A percentile compares a stretch with the other conserved stretches of the same genome.
Conservation (phyloP, 2,888 invertebrate genomes). For the Mystacides longicornis region DNA sequence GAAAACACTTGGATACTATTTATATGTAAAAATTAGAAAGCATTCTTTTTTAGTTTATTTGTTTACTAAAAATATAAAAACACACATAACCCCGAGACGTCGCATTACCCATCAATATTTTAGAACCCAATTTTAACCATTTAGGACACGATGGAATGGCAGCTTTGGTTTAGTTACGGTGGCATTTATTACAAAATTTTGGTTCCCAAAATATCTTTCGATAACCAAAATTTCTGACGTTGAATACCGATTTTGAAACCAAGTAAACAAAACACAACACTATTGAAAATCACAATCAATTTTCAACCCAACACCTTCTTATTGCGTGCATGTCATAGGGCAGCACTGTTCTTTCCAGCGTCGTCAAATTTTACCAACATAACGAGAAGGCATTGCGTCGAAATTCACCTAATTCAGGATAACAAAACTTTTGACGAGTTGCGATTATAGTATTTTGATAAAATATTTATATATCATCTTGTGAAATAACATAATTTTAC, state of each 20-base stretch:
- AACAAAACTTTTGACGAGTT: background rate
- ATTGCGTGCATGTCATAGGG: constrained; percentile 13
- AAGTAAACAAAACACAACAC: too few species aligned
- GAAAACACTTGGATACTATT: background rate
- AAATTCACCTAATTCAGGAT: background rate
- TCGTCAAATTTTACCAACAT: constrained; percentile 22
- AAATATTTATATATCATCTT: too few species aligned
- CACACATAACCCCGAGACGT: background rate
- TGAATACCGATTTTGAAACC: too few species aligned
- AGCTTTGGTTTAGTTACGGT: constrained; percentile 16
- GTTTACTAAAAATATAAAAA: background rate
- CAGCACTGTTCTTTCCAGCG: constrained; percentile 22
- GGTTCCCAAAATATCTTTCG: too few species aligned
- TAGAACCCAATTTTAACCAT: background rate
- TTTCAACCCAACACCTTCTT: too few species aligned
- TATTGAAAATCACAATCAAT: too few species aligned
- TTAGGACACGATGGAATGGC: constrained; percentile 15
- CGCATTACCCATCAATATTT: constrained; percentile 13
- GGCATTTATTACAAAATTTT: too few species aligned
- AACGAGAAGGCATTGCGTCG: background rate
- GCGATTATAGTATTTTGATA: too few species aligned
- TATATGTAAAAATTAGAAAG: background rate
- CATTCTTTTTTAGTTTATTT: too few species aligned
- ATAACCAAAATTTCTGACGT: too few species aligned
- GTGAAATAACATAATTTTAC: too few species aligned